Evolutionary conservation across 2,113 vertebrate species (phyloP), one percentile per base, ranked within the genome.

Genomic region (Amblyopsis rosae): DNA sequence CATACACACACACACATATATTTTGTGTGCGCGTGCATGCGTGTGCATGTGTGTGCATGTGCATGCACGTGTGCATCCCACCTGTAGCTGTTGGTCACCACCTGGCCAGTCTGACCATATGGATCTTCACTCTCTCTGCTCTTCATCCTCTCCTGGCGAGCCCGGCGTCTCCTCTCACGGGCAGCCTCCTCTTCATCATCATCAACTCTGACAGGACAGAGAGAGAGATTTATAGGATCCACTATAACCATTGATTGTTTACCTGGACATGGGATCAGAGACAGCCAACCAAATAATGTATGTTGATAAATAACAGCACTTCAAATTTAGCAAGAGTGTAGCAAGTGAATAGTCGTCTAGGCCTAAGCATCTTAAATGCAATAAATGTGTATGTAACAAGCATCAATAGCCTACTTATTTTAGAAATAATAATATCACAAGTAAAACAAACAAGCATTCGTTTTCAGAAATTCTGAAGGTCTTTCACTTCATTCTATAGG

Each of bases 171-270:
- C 32, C 96, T 94, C 75, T 99, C 97, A 2, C 95, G 92, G 47
- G 96, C 96, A 0, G 95, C 96, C 90, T 99, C 97, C 72, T 99
- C 97, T 0, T 99, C 97, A 2, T 99, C 97, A 0, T 99, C 97
- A 0, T 98, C 95, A 0, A 91, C 95, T 53, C 89, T 92, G 49
- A 94, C 92, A 58, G 12, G 56, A 46, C 12, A 49, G n/a, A 41
- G 32, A 32, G 53, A 46, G 51, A 10, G 15, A 41, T 33, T 32
- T 8, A n/a, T n/a, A 8, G 16, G 10, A 61, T 26, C 2, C 26
- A 26, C 26, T 26, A 26, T 26, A 26, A 26, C 26, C 26, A 26
- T 26, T 26, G 26, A 26, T 26, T 26, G 26, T 26, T 26, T 26
- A 26, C 26, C 26, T 26, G 26, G 26, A 26, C 26, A 26, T 26